Evolutionary conservation across 1,140 invertebrate species (phyloP), one percentile per base, ranked within the genome.

Genomic region (Lepidurus arcticus): DNA sequence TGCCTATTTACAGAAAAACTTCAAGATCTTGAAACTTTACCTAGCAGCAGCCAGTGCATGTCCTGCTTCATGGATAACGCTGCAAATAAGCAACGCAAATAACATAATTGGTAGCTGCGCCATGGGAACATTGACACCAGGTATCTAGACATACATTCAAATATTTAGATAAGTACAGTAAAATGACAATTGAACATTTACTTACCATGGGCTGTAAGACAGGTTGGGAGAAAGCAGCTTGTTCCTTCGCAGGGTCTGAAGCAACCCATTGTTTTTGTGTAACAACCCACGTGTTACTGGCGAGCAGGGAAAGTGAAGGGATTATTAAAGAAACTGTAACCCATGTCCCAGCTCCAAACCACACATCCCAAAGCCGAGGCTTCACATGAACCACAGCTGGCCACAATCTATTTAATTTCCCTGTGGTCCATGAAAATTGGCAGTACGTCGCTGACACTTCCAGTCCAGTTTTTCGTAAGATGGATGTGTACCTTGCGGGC

Each of bases 41-140:
- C 21, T 65, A 65, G 53, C 53, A 11, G 53, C 53, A 21, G 53
- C 53, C 21, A 65, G 16, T 7, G 53, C 53, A 65, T 65, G 53
- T n/a, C 53, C 53, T 65, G 53, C 53, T 65, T 65, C 53, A 65
- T 65, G 53, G 21, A 65, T 65, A n/a, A 65, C 53, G 13, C 53
- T 65, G 53, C 53, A 65, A 65, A 65, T 21, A 13, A 65, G 13
- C 21, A 65, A 10, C 1, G 53, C 53, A 65, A 65, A 65, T 21
- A 65, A 65, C n/a, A 65, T 16, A 7, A 65, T 65, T 65, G 53
- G 53, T 7, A 65, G 53, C 53, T 65, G 53, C n/a, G 53, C 21
- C 53, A 65, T 21, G 21, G 53, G 53, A 7, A 65, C 53, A 16
- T 65, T 65, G 16, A 65, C 21, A 1, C 53, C 53, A 65, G 53